phyloP scores from a whole-genome alignment of 2,888 invertebrate species.

The Trissolcus japonicus region DNA sequence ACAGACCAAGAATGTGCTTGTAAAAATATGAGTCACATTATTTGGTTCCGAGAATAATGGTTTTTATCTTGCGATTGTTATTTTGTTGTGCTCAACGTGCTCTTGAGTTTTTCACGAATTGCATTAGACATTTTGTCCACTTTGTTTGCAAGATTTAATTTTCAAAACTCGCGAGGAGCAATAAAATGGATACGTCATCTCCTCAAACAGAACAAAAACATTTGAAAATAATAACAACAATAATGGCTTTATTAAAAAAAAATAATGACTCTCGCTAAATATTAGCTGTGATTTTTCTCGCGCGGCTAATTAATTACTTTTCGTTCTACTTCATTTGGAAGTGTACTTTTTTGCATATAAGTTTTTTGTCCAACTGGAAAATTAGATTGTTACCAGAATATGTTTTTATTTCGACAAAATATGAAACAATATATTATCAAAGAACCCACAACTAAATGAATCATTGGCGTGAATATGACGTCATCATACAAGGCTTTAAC shows the following conservation, averaged over 20 bases:
- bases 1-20: constrained; percentile 43
- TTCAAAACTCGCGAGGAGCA: not conserved
- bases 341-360: too few species aligned
- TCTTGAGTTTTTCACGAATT: not conserved
- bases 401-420: not conserved
- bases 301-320: too few species aligned
- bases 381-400: not conserved
- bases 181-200: not conserved
- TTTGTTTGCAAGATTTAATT: not conserved
- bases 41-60: constrained; percentile 29
- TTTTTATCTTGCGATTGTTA: constrained; percentile 36
- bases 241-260: too few species aligned
- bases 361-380: too few species aligned
- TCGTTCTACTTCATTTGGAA: too few species aligned
- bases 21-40: constrained; percentile 46
- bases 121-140: not conserved
- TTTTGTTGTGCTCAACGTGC: constrained; percentile 12
- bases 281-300: too few species aligned
- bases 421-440: not conserved
- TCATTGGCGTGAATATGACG: not conserved
- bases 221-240: not conserved
- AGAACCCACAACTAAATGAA: not conserved
- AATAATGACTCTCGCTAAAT: too few species aligned
- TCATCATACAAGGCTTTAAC: not conserved
- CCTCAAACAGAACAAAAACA: not conserved